Evolutionary conservation across 2,888 invertebrate species (phyloP), one percentile per base, ranked within the genome.

Genomic region (Netelia fuscicornis): DNA sequence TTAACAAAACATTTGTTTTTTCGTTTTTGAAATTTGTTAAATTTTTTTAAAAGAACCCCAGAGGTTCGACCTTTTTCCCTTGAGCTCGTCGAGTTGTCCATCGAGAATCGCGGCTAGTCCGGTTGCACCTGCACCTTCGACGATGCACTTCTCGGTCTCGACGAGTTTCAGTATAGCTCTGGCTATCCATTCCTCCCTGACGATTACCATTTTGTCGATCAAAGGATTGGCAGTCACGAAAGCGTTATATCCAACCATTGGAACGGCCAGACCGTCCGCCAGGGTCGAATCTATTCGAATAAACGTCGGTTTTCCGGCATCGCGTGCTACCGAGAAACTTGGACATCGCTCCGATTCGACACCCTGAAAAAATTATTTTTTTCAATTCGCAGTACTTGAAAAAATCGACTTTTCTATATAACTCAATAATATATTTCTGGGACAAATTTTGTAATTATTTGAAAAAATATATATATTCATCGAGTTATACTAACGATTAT

Each of bases 281-380:
- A 98, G 93, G 0, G 98, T 98, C 3, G 97, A 96, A 68, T 95
- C 94, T 70, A 96, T 96, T 62, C 95, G 94, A 8, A 97, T 96
- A 86, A 95, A 94, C 0, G 96, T 94, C 0, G 98, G 98, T 80
- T 96, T 95, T 0, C 96, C 96, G 60, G 95, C 95, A 89, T 96
- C 95, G 87, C 98, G 91, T 0, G 98, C 98, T 42, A 95, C 94
- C 58, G 96, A 94, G 95, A 98, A 98, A 91, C 98, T 98, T 0
- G 98, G 96, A 93, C 98, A 98, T 89, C 97, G 96, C 91, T 98
- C 98, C 0, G 98, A 97, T 94, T 99, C 99, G 0, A 98, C 98
- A 1, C 98, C 98, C 97, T 97, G 91, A 0, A 88, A 85, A 85
- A 85, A 80, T 81, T 80, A 54, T 17, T 67, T 56, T 48, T n/a